Evolutionary conservation across 1,140 invertebrate genomes (phyloP), one percentile per base, ranked within the genome.

Genomic region (Orchesella cincta): DNA sequence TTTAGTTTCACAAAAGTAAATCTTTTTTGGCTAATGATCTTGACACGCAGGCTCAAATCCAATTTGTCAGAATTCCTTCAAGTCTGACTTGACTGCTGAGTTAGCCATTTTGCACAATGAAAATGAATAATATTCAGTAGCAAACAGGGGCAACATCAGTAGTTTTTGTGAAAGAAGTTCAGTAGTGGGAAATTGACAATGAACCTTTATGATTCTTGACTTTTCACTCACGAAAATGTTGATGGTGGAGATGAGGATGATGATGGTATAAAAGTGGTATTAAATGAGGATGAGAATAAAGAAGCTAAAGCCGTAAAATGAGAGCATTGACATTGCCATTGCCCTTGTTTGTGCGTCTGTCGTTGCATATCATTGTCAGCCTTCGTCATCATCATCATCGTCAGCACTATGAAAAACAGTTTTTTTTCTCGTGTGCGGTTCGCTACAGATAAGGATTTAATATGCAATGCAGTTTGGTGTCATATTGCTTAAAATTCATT

Each of bases 51-150:
- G 14, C 2, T 14, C 23, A 67, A n/a, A 67, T 67, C 8, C 62
- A 67, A 67, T 67, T 67, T 67, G 62, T 33, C 31, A 26, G 39
- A n/a, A n/a, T n/a, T n/a, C n/a, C n/a, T n/a, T n/a, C n/a, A n/a
- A n/a, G n/a, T n/a, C n/a, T n/a, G n/a, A n/a, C n/a, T n/a, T n/a
- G n/a, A n/a, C n/a, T n/a, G n/a, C n/a, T n/a, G n/a, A n/a, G n/a
- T n/a, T n/a, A n/a, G n/a, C n/a, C n/a, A n/a, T n/a, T n/a, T n/a
- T n/a, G n/a, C n/a, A n/a, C n/a, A n/a, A n/a, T n/a, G n/a, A 46
- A 46, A 46, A 46, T 8, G 18, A 46, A 46, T n/a, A n/a, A n/a
- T n/a, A n/a, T n/a, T n/a, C n/a, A n/a, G n/a, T n/a, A n/a, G n/a
- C n/a, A n/a, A n/a, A n/a, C n/a, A n/a, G n/a, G n/a, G n/a, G n/a